Base-by-base conservation (phyloP, 2,113 vertebrate genomes). In the Mandrillus leucophaeus region DNA sequence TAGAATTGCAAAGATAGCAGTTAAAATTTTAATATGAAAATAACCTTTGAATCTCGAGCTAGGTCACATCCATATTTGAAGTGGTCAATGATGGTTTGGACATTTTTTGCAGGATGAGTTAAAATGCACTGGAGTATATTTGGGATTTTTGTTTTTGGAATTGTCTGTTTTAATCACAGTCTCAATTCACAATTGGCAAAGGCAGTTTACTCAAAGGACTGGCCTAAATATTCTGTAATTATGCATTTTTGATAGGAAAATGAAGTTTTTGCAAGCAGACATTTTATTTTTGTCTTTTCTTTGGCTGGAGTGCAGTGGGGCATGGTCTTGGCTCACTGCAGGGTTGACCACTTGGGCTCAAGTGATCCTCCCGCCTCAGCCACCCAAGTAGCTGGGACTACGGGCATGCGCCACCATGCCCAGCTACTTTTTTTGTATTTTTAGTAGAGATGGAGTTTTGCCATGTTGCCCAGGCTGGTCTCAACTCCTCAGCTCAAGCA, bases 51-150 rank as follows among this genome's bases (percentile, higher is more conserved):
- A 8, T 90, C 76, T 96, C 88, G 73, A 81, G 59, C 84, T 88
- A 88, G 94, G 94, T 72, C 13, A 1, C 91, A 57, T 84, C 68
- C 66, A 8, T 95, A 95, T 95, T 97, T 96, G 94, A 98, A 98
- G 94, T 84, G 80, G 83, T 72, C 48, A 27, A 1, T 96, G 79
- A 91, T 75, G 94, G 30, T 97, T 97, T 2, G 91, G 94, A 89
- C 85, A 88, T 87, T 0, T 5, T 81, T 85, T 13, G 3, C 45
- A 97, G 85, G 70, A 86, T 87, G 91, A 68, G 14, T 84, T 93
- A 83, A 22, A 96, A 48, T 38, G 48, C 70, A 73, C 38, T 83
- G 23, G 27, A 79, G 40, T 93, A 16, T 70, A 72, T 93, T 64
- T 66, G 90, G 73, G 59, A 38, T 52, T 96, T 59, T 88, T 95